Conservation (phyloP, 1,140 invertebrate species). For the Drosophila teissieri region DNA sequence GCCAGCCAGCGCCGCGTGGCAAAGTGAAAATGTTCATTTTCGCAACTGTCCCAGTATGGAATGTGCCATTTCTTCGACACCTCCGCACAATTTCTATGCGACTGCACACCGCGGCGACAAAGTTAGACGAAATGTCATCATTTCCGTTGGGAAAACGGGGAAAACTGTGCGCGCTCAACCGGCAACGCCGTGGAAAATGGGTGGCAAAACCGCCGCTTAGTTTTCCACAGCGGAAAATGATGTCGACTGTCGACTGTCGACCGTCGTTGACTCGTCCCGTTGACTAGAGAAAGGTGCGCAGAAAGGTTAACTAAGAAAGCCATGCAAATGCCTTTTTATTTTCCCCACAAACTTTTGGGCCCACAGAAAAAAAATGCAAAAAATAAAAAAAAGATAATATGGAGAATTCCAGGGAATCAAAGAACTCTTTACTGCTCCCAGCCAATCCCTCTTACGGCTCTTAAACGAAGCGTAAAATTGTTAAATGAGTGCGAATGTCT, state of each 20-base stretch:
- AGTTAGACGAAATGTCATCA: conserved; percentile 84
- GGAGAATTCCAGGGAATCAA: conserved; percentile 38
- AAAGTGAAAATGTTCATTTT: conserved; percentile 76
- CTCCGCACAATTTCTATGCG: conserved; percentile 70
- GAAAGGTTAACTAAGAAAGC: conserved; percentile 75
- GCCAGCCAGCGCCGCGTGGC: conserved; percentile 21
- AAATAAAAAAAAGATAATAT: conserved; percentile 4
- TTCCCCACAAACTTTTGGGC: conserved; percentile 49
- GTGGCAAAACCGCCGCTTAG: conserved; percentile 41
- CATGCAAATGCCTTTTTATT: conserved; percentile 73
- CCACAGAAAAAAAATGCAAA: conserved; percentile 5
- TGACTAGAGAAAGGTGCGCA: conserved; percentile 16
- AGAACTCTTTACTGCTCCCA: conserved; percentile 25
- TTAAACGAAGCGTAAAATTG: conserved; percentile 83
- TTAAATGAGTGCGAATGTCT: conserved; percentile 81
- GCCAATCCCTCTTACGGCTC: conserved; percentile 60
- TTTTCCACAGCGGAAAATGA: conserved; percentile 38
- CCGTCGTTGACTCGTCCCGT: not conserved
- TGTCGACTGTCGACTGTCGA: conserved; percentile 1
- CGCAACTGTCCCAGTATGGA: conserved; percentile 44
- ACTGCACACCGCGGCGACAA: conserved; percentile 71
- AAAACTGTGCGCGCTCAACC: conserved; percentile 68
- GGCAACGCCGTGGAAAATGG: conserved; percentile 31
- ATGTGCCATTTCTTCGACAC: conserved; percentile 70
- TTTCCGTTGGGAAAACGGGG: conserved; percentile 77